Percentiles rank a stretch among this genome's conserved stretches.
phyloP scores from a whole-genome alignment of 2,113 vertebrate genomes.

The Ictalurus punctatus region DNA sequence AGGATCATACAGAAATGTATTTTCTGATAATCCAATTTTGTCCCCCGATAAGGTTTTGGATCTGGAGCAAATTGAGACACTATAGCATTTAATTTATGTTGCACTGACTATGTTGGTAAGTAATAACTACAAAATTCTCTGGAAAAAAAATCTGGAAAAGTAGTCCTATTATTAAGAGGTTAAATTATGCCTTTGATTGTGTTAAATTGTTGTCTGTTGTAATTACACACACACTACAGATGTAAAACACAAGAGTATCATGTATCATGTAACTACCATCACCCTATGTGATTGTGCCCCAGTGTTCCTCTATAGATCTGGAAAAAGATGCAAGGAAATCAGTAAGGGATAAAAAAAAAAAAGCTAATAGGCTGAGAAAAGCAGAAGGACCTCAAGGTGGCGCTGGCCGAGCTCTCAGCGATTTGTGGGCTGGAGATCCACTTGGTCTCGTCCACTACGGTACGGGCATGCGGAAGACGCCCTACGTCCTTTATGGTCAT shows the following conservation, averaged over 20 bases:
- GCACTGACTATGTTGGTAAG: no score
- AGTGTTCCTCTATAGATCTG: neutral
- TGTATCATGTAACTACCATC: neutral
- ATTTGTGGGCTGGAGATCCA: slow-evolving; percentile 83
- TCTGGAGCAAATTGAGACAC: neutral
- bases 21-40: neutral
- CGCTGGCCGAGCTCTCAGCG: slow-evolving; percentile 66
- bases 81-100: neutral
- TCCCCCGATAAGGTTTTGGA: no score
- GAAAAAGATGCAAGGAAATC: neutral
- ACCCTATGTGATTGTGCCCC: neutral
- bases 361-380: neutral
- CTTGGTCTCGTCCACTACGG: slow-evolving; percentile 85
- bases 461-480: slow-evolving; percentile 87
- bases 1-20: neutral
- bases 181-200: neutral
- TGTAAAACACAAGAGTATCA: neutral
- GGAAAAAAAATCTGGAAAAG: no score
- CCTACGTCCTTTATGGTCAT: slow-evolving; percentile 89
- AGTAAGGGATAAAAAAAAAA: neutral
- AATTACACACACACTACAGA: neutral
- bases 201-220: neutral
- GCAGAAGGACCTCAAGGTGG: slow-evolving; percentile 16
- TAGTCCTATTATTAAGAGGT: neutral
- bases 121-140: no score